Conservation (phyloP, 2,113 vertebrate species). For the Agapornis roseicollis region DNA sequence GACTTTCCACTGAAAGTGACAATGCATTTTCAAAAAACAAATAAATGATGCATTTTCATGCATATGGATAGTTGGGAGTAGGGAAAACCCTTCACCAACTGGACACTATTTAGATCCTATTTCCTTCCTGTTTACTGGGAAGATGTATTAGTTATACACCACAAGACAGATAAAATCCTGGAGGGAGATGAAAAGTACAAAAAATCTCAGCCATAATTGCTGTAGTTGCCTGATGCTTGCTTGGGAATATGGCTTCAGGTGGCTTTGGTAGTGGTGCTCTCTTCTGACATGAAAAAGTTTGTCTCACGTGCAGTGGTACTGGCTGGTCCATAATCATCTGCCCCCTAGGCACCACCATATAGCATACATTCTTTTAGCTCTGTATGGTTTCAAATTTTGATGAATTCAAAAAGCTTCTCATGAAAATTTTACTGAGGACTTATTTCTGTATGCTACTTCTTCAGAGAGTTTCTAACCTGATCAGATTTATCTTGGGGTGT, state of each 20-base stretch:
- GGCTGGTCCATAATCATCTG: neutral
- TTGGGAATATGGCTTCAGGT: neutral
- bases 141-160: neutral
- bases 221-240: neutral
- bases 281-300: neutral
- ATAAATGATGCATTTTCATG: neutral
- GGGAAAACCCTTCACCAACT: neutral
- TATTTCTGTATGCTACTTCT: neutral
- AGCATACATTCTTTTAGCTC: neutral
- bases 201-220: neutral
- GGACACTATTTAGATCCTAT: neutral
- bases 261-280: neutral
- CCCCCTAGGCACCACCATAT: neutral
- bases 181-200: neutral
- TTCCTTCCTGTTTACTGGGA: neutral
- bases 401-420: neutral
- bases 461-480: neutral
- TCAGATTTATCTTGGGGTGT: neutral
- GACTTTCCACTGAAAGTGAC: neutral
- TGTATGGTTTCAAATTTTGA: neutral
- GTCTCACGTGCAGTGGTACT: neutral
- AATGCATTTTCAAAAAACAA: neutral
- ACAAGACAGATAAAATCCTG: neutral
- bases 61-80: neutral
- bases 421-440: neutral